phyloP scores from a whole-genome alignment of 2,888 invertebrate genomes.

The Eilema griseolum region DNA sequence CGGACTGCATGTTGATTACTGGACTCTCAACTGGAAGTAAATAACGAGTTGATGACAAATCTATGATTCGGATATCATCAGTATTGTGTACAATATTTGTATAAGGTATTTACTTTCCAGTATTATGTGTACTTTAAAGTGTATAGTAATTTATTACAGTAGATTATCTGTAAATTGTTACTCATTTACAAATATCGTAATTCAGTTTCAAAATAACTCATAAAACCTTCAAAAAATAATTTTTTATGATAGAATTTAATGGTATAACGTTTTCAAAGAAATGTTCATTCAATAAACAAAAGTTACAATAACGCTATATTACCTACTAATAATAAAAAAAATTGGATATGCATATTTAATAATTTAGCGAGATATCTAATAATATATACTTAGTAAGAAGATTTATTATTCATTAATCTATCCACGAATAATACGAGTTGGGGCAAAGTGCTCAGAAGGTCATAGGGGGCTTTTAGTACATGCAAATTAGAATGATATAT shows the following conservation, averaged over 20 bases:
- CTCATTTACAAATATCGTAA: background rate
- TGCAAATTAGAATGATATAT: background rate
- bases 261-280: background rate
- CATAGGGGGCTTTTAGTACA: background rate
- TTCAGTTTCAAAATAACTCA: background rate
- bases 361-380: background rate
- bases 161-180: no score
- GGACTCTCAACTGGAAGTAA: slow-evolving; percentile 87
- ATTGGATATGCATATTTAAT: no score
- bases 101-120: background rate
- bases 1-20: slow-evolving; percentile 80
- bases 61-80: background rate
- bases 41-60: slow-evolving; percentile 46
- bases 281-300: no score
- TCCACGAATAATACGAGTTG: background rate
- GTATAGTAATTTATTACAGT: background rate
- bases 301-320: background rate
- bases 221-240: background rate
- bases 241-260: background rate
- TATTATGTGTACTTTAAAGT: background rate
- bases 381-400: no score
- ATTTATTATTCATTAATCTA: background rate
- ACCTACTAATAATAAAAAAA: background rate
- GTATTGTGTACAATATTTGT: background rate
- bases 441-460: background rate